A percentile compares a stretch with the other conserved stretches of the same genome.
These are phyloP conservation scores for Lerema accius DNA, from an alignment of 1,140 invertebrate species.

Conservation along the genomic window DNA sequence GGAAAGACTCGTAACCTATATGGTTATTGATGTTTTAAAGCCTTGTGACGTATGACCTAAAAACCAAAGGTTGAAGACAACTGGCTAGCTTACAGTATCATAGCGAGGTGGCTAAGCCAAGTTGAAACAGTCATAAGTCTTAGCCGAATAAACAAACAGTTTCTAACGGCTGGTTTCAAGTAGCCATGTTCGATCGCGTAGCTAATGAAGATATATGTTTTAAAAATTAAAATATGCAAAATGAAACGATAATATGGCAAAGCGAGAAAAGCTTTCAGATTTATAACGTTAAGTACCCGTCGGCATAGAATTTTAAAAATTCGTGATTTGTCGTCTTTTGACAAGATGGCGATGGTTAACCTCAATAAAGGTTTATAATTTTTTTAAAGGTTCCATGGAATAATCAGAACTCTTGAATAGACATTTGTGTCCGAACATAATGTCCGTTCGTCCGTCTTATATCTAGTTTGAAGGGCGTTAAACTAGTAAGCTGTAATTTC, in stretches of 20 bases:
- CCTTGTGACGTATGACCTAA: too few species aligned
- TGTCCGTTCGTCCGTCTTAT: too few species aligned
- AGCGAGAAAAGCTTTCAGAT: conserved; percentile 5
- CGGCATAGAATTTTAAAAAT: neutral
- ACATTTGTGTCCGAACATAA: too few species aligned
- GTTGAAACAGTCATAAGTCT: conserved; percentile 11
- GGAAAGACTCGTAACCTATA: too few species aligned
- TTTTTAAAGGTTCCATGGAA: too few species aligned
- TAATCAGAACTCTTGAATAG: too few species aligned
- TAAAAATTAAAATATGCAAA: conserved; percentile 9
- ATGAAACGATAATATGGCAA: neutral
- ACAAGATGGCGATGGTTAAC: too few species aligned
- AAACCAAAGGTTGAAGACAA: conserved; percentile 6
- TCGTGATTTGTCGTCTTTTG: too few species aligned
- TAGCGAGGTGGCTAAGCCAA: neutral
- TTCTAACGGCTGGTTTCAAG: conserved; percentile 3
- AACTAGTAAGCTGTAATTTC: too few species aligned
- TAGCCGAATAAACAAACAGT: conserved; percentile 16
- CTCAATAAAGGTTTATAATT: too few species aligned
- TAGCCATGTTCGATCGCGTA: neutral
- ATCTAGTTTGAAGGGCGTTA: too few species aligned
- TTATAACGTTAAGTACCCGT: neutral
- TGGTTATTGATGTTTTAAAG: too few species aligned
- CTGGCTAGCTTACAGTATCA: neutral
- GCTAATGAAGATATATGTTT: conserved; percentile 9